Evolutionary conservation across 2,888 invertebrate species (phyloP).

Genomic region (Thymelicus lineola): DNA sequence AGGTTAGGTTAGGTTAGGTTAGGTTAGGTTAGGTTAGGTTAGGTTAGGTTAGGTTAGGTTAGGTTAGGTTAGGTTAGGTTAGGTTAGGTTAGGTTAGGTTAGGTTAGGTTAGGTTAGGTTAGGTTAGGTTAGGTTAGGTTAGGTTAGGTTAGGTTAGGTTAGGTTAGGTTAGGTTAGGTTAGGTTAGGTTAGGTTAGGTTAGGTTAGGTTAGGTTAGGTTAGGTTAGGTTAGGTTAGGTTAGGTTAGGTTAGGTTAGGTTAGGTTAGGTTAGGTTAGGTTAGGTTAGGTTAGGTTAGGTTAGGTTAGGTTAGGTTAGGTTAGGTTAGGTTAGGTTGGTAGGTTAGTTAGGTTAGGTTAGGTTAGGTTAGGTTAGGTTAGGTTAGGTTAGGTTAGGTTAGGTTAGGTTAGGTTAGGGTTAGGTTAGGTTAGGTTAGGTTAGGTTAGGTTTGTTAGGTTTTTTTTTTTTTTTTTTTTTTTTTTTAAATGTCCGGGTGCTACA

Average conservation of each 20-base stretch:
- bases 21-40: conserved; percentile 43
- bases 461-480: too few relatives aligned
- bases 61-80: conserved; percentile 41
- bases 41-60: conserved; percentile 43
- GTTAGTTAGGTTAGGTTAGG: too few relatives aligned
- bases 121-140: conserved; percentile 41
- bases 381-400: too few relatives aligned
- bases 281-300: conserved; percentile 38
- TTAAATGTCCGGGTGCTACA: too few relatives aligned
- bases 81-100: conserved; percentile 41
- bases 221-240: conserved; percentile 41
- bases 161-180: conserved; percentile 43
- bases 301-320: conserved; percentile 37
- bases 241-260: conserved; percentile 37
- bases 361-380: too few relatives aligned
- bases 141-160: conserved; percentile 42
- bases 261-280: conserved; percentile 38
- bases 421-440: too few relatives aligned
- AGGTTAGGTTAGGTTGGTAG: too few relatives aligned
- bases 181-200: conserved; percentile 42
- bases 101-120: conserved; percentile 41
- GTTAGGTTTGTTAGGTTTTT: too few relatives aligned
- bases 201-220: conserved; percentile 42
- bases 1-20: conserved; percentile 40
- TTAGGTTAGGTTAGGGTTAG: too few relatives aligned